These are phyloP conservation scores for Peromyscus nudipes DNA, from an alignment of 2,797 vertebrate genomes.

Conservation along the genomic window DNA sequence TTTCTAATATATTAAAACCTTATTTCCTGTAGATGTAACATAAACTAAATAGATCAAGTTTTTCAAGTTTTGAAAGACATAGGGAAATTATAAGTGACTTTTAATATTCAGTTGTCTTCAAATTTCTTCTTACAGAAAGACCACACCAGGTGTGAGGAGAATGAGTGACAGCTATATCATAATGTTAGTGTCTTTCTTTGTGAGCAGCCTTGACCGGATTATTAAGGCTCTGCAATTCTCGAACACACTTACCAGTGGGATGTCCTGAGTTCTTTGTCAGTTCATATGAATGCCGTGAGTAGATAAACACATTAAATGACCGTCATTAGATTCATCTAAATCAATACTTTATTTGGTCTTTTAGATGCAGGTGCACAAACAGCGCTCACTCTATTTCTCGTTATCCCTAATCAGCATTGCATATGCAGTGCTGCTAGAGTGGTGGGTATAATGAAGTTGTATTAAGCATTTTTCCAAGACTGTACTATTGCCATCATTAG, in stretches of 20 bases:
- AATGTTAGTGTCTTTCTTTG: conserved; percentile 53
- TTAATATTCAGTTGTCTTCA: conserved; percentile 37
- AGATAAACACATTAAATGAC: conserved; percentile 86
- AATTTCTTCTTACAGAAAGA: background rate
- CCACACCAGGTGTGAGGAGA: conserved; percentile 2
- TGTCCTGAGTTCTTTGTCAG: conserved; percentile 79
- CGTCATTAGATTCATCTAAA: conserved; percentile 86
- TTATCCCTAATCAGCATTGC: conserved; percentile 85
- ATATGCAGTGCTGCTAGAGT: conserved; percentile 79
- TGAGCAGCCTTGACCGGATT: conserved; percentile 54
- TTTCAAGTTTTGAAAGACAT: conserved; percentile 41
- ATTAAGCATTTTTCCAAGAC: conserved; percentile 81
- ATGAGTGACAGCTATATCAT: background rate
- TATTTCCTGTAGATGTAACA: conserved; percentile 5
- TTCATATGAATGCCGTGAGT: conserved; percentile 77
- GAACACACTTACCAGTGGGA: conserved; percentile 72
- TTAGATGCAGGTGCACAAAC: conserved; percentile 82
- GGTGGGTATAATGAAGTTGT: conserved; percentile 87
- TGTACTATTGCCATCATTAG: conserved; percentile 78
- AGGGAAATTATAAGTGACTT: background rate
- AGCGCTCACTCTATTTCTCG: conserved; percentile 80
- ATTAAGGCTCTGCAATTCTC: conserved; percentile 69
- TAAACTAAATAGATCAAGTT: conserved; percentile 1
- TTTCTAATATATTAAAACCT: conserved; percentile 41
- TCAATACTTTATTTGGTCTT: conserved; percentile 88